These are phyloP conservation scores for Monomorium pharaonis DNA, from an alignment of 1,140 invertebrate species.

Conservation along the genomic window DNA sequence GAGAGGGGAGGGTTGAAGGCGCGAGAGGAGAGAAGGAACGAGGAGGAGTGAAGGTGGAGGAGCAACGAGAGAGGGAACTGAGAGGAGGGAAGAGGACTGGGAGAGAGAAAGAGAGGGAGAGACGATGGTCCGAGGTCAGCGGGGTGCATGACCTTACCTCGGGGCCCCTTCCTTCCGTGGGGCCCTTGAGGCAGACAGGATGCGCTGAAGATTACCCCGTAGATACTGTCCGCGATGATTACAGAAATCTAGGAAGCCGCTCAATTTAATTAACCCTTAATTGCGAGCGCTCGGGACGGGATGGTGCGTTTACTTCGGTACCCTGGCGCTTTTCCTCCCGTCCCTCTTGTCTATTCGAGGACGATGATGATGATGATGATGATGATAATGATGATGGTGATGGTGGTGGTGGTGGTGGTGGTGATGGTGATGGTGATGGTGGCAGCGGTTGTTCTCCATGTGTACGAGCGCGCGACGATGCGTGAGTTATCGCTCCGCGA, in stretches of 20 bases:
- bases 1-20: slow-evolving; percentile 51
- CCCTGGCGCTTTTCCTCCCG: slow-evolving; percentile 33
- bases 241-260: slow-evolving; percentile 84
- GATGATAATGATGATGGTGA: slow-evolving; percentile 1
- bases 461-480: slow-evolving; percentile 28
- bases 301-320: slow-evolving; percentile 58
- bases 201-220: slow-evolving; percentile 83
- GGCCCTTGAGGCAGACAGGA: slow-evolving; percentile 83
- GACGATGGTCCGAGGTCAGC: slow-evolving; percentile 84
- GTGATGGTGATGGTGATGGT: not conserved
- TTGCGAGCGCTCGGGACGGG: slow-evolving; percentile 68
- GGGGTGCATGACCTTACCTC: slow-evolving; percentile 85
- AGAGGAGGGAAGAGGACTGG: slow-evolving; percentile 37
- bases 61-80: slow-evolving; percentile 43
- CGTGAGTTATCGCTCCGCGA: slow-evolving; percentile 40
- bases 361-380: slow-evolving; percentile 50
- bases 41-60: slow-evolving; percentile 52
- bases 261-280: slow-evolving; percentile 83
- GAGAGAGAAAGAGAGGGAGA: slow-evolving; percentile 70
- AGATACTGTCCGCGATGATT: slow-evolving; percentile 84
- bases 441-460: not conserved
- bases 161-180: slow-evolving; percentile 84
- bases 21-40: slow-evolving; percentile 61
- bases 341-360: slow-evolving; percentile 54
- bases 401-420: not conserved